These are phyloP conservation scores for Autographa pulchrina DNA, from an alignment of 2,888 invertebrate species.

Conservation along the genomic window DNA sequence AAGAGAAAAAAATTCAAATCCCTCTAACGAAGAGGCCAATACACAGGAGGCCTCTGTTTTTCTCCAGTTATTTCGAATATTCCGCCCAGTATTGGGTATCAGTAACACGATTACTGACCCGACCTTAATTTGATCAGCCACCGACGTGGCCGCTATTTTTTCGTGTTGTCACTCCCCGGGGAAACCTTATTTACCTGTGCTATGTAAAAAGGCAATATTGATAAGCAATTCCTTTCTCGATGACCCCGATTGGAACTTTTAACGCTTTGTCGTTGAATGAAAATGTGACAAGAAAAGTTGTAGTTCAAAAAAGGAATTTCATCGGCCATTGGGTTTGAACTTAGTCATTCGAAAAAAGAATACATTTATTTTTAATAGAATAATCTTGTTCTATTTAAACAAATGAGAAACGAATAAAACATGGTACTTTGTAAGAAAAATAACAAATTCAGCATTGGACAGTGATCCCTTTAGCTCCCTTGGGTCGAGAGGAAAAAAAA, in stretches of 20 bases:
- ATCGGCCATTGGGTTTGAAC: not conserved
- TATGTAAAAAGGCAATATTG: constrained; percentile 62
- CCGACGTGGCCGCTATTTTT: constrained; percentile 77
- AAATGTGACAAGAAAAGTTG: not conserved
- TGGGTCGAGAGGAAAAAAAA: constrained; percentile 71
- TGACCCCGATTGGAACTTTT: constrained; percentile 42
- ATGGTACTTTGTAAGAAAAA: constrained; percentile 53
- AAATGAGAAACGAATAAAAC: constrained; percentile 58
- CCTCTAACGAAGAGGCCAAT: constrained; percentile 87
- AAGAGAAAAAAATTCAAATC: constrained; percentile 81
- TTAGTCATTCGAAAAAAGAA: not conserved
- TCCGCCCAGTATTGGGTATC: constrained; percentile 85
- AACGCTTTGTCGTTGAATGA: constrained; percentile 21
- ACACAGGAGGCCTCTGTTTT: constrained; percentile 85
- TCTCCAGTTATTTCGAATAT: constrained; percentile 82
- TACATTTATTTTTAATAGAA: constrained; percentile 16
- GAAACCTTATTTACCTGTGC: constrained; percentile 74
- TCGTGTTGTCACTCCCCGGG: constrained; percentile 72
- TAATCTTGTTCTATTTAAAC: constrained; percentile 24
- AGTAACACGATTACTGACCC: constrained; percentile 89
- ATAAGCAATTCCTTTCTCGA: constrained; percentile 53
- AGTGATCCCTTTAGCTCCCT: constrained; percentile 76
- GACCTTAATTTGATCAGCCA: constrained; percentile 86
- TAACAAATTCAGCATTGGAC: constrained; percentile 71
- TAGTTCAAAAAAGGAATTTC: not conserved